Conservation (phyloP, 2,797 vertebrate genomes). For the Lithobates sylvaticus region DNA sequence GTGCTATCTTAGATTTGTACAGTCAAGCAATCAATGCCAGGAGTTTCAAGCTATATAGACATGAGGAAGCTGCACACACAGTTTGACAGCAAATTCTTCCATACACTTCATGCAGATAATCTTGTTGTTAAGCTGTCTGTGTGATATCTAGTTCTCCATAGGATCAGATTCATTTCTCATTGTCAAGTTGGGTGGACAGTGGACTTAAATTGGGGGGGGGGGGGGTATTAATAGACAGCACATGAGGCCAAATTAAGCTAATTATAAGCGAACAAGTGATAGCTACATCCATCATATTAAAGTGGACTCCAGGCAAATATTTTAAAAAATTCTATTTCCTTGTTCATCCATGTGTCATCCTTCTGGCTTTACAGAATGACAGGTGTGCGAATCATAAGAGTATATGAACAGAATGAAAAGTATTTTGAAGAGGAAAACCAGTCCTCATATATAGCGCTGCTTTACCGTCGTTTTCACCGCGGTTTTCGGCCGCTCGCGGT, state of each 20-base stretch:
- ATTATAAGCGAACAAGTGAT: neutral
- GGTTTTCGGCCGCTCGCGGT: too few relatives aligned
- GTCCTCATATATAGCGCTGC: too few relatives aligned
- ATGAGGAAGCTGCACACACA: constrained; percentile 6
- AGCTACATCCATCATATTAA: neutral
- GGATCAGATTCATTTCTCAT: constrained; percentile 51
- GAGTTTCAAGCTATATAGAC: neutral
- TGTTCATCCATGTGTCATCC: neutral
- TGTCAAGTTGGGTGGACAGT: constrained; percentile 37
- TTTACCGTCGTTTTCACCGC: too few relatives aligned
- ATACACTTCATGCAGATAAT: constrained; percentile 41
- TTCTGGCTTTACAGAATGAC: neutral
- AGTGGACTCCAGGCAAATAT: neutral
- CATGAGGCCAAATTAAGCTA: neutral
- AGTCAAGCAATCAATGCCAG: neutral
- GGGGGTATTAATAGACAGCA: neutral
- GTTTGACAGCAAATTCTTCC: constrained; percentile 39
- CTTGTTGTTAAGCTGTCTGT: constrained; percentile 29
- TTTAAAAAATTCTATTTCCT: neutral
- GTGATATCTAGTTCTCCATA: constrained; percentile 37
- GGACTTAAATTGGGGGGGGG: neutral
- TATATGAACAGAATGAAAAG: neutral
- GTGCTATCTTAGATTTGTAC: constrained; percentile 8
- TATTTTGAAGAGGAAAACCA: too few relatives aligned
- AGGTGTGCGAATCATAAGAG: neutral